Conservation (phyloP, 2,888 invertebrate genomes). For the Physocephala rufipes region DNA sequence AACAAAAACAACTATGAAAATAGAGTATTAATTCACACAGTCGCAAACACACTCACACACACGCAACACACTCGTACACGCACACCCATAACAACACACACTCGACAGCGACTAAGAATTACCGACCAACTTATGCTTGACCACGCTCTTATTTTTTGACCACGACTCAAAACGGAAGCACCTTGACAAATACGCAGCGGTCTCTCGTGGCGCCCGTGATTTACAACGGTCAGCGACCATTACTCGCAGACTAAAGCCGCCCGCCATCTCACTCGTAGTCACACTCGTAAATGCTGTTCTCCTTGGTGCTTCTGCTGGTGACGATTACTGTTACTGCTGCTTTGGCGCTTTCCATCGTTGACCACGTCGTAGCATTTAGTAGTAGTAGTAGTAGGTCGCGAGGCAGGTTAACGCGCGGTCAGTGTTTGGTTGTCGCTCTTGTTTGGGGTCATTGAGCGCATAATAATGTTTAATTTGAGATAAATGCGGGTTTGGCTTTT, state of each 20-base stretch:
- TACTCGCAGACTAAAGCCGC: background rate
- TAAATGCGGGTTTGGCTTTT: slow-evolving; percentile 55
- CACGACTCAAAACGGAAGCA: slow-evolving; percentile 51
- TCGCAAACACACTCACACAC: slow-evolving; percentile 3
- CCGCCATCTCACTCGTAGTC: too few species aligned
- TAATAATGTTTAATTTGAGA: slow-evolving; percentile 65
- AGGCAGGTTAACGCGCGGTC: slow-evolving; percentile 31
- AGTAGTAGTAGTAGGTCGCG: too few species aligned
- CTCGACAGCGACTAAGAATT: background rate
- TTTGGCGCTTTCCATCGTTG: slow-evolving; percentile 14
- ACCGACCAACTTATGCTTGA: slow-evolving; percentile 37
- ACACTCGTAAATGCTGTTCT: background rate
- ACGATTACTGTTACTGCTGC: slow-evolving; percentile 13
- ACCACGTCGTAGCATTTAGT: too few species aligned
- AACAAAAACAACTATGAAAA: background rate
- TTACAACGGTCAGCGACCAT: slow-evolving; percentile 59
- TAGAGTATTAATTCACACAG: slow-evolving; percentile 7
- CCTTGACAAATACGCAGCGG: slow-evolving; percentile 56
- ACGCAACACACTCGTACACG: slow-evolving; percentile 7
- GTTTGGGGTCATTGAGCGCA: slow-evolving; percentile 46
- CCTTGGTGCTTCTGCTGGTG: background rate
- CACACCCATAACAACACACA: slow-evolving; percentile 9
- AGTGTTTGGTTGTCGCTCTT: slow-evolving; percentile 18
- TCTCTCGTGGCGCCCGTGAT: slow-evolving; percentile 53
- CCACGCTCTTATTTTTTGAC: slow-evolving; percentile 10